A percentile compares a stretch with the other conserved stretches of the same genome.
phyloP scores from a whole-genome alignment of 2,113 vertebrate species.

The Bubo bubo region DNA sequence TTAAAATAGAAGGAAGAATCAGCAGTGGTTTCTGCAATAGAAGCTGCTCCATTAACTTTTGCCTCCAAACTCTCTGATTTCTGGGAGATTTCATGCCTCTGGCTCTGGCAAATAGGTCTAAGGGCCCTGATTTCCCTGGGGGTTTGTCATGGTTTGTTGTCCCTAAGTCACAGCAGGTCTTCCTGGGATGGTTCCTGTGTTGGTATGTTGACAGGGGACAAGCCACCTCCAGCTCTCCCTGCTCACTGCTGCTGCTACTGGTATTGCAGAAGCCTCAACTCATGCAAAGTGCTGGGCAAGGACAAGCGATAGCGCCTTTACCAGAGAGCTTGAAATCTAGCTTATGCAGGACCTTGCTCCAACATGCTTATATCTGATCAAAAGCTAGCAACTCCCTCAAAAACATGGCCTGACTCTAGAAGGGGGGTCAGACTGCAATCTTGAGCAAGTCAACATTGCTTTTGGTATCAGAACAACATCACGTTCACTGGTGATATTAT shows the following conservation, averaged over 20 bases:
- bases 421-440: not conserved
- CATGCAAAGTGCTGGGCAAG: not conserved
- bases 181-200: not conserved
- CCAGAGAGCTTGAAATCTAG: not conserved
- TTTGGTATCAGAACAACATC: not conserved
- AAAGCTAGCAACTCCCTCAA: rapidly evolving
- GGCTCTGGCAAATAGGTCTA: not conserved
- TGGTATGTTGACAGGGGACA: not conserved
- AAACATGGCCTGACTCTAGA: not conserved
- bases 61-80: not conserved
- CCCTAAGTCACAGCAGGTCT: not conserved
- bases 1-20: not conserved
- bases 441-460: not conserved
- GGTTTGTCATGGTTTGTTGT: not conserved
- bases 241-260: not conserved
- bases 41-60: not conserved
- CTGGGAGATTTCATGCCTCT: not conserved
- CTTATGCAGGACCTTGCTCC: not conserved
- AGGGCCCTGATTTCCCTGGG: not conserved
- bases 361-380: not conserved
- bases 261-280: not conserved
- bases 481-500: not conserved
- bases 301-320: not conserved
- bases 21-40: not conserved
- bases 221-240: rapidly evolving